Conservation (phyloP, 2,113 vertebrate genomes). For the Platysternon megacephalum region DNA sequence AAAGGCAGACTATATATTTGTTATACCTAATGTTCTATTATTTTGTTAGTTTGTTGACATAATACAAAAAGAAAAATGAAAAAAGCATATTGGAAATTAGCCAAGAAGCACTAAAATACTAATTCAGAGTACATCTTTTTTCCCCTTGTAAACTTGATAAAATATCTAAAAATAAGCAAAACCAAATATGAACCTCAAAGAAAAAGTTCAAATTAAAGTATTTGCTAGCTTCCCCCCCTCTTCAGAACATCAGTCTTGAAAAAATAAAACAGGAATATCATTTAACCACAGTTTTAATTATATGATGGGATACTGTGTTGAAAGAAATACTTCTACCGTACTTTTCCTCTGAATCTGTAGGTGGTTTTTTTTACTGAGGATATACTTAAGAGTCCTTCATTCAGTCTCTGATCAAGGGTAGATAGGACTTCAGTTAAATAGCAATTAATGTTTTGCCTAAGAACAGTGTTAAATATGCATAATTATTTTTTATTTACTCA, state of each 20-base stretch:
- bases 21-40: background rate
- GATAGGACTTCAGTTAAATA: background rate
- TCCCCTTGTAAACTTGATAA: background rate
- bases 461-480: background rate
- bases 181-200: background rate
- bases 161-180: too few relatives aligned
- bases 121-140: background rate
- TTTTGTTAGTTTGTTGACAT: background rate
- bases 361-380: background rate
- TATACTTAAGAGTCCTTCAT: background rate
- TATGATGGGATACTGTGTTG: background rate
- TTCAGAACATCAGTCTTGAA: background rate
- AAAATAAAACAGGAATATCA: background rate
- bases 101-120: background rate
- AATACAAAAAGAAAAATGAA: background rate
- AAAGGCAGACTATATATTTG: background rate
- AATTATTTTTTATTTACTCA: background rate
- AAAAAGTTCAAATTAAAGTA: background rate
- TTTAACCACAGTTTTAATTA: background rate
- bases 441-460: background rate
- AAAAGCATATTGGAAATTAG: background rate
- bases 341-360: background rate
- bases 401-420: background rate
- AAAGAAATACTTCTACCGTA: background rate
- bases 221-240: background rate